Evolutionary conservation across 2,888 invertebrate genomes (phyloP).

Genomic region (Lithophane semibrunnea): DNA sequence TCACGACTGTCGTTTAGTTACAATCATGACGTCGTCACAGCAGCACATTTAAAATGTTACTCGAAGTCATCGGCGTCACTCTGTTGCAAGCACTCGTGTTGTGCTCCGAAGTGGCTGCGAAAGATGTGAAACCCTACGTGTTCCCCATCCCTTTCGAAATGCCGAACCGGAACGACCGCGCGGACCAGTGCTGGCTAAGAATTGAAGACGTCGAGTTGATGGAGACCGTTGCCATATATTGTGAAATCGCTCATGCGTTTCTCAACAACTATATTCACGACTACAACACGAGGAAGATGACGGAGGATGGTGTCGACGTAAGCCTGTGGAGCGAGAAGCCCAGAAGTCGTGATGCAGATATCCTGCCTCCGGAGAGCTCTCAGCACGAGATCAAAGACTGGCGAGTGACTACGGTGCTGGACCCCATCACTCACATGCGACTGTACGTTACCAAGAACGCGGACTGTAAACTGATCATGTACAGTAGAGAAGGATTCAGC

Average conservation of each 20-base stretch:
- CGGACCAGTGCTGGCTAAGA: constrained; percentile 86
- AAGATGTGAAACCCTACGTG: constrained; percentile 73
- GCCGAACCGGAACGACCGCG: constrained; percentile 84
- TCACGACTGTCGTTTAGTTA: constrained; percentile 82
- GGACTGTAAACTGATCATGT: constrained; percentile 83
- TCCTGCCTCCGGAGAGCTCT: constrained; percentile 67
- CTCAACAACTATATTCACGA: constrained; percentile 81
- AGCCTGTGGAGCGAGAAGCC: constrained; percentile 83
- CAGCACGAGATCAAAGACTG: constrained; percentile 77
- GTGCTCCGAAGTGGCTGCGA: constrained; percentile 67
- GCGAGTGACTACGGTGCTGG: constrained; percentile 81
- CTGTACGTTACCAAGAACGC: constrained; percentile 83
- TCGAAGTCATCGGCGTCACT: constrained; percentile 71
- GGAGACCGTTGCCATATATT: constrained; percentile 82
- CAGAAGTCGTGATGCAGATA: constrained; percentile 69
- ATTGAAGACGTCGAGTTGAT: constrained; percentile 84
- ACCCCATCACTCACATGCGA: constrained; percentile 80
- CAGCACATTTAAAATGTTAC: constrained; percentile 88
- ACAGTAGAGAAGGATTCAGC: constrained; percentile 82
- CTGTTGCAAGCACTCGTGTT: constrained; percentile 67
- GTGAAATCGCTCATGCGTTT: constrained; percentile 80
- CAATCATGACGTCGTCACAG: constrained; percentile 83
- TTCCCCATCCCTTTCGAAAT: constrained; percentile 84
- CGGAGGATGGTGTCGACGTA: constrained; percentile 83
- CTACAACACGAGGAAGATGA: constrained; percentile 84